Evolutionary conservation across 1,140 invertebrate species (phyloP).

Genomic region (Octopus sinensis): DNA sequence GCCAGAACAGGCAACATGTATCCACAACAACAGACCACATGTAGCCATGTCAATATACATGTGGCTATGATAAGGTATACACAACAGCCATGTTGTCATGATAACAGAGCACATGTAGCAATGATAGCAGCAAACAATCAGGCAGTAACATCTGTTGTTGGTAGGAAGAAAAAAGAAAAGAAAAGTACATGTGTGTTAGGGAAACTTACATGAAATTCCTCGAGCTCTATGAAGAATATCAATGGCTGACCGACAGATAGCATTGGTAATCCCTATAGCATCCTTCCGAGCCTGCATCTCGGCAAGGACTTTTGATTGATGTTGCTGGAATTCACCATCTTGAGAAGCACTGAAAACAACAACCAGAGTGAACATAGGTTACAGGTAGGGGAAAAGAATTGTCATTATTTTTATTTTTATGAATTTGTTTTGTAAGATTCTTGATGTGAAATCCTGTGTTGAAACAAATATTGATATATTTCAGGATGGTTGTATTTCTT

Average conservation of each 20-base stretch:
- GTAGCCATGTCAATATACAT: too few relatives aligned
- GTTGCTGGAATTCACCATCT: conserved; percentile 65
- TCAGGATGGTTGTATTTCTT: too few relatives aligned
- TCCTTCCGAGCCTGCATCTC: conserved; percentile 73
- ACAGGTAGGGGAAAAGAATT: neutral
- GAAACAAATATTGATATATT: too few relatives aligned
- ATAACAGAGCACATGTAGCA: too few relatives aligned
- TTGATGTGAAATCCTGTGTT: too few relatives aligned
- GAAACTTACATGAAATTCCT: conserved; percentile 58
- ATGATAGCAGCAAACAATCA: too few relatives aligned
- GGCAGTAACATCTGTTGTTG: neutral
- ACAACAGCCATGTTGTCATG: too few relatives aligned
- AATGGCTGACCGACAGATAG: conserved; percentile 71
- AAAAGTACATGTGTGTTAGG: neutral
- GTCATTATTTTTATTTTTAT: too few relatives aligned
- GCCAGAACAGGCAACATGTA: too few relatives aligned
- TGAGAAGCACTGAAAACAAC: conserved; percentile 63
- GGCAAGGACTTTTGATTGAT: conserved; percentile 66
- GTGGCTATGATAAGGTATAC: too few relatives aligned
- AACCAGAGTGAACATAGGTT: neutral
- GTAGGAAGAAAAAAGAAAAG: neutral
- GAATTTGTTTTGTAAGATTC: too few relatives aligned
- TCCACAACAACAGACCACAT: too few relatives aligned
- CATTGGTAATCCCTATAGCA: conserved; percentile 69
- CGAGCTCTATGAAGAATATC: conserved; percentile 71